Conservation (phyloP, 1,140 invertebrate species). For the Drosophila nannoptera region DNA sequence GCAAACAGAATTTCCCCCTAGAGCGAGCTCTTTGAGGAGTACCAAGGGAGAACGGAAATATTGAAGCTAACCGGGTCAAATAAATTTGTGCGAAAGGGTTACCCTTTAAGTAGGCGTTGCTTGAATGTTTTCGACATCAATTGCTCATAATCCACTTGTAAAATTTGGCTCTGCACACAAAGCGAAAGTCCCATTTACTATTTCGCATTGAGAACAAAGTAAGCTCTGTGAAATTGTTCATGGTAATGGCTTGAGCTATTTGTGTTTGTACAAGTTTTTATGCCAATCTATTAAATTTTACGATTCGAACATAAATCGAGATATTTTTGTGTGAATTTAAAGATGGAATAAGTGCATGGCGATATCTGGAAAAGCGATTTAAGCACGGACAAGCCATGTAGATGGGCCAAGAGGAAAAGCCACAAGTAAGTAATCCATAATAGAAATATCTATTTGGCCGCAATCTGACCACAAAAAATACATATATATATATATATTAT, state of each 20-base stretch:
- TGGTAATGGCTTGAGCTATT: neutral
- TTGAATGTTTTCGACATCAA: neutral
- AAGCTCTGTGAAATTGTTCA: neutral
- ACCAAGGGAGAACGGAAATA: too few relatives aligned
- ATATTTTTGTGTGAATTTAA: neutral
- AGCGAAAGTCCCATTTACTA: neutral
- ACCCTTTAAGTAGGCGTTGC: neutral
- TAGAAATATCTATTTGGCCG: neutral
- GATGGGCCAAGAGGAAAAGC: too few relatives aligned
- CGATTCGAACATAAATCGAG: neutral
- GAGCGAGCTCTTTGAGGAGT: too few relatives aligned
- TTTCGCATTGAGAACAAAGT: neutral
- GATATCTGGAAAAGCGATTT: too few relatives aligned
- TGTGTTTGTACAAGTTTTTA: neutral
- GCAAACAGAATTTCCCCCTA: too few relatives aligned
- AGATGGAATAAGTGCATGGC: too few relatives aligned
- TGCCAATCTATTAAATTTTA: conserved; percentile 5
- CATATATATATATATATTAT: too few relatives aligned
- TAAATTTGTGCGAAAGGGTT: too few relatives aligned
- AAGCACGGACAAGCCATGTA: too few relatives aligned
- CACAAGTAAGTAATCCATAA: too few relatives aligned
- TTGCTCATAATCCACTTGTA: neutral
- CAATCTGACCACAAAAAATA: conserved; percentile 36
- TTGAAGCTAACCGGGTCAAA: too few relatives aligned
- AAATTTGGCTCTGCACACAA: neutral